Evolutionary conservation across 1,140 invertebrate genomes (phyloP), one percentile per base, ranked within the genome.

Genomic region (Zelostemma sp.): DNA sequence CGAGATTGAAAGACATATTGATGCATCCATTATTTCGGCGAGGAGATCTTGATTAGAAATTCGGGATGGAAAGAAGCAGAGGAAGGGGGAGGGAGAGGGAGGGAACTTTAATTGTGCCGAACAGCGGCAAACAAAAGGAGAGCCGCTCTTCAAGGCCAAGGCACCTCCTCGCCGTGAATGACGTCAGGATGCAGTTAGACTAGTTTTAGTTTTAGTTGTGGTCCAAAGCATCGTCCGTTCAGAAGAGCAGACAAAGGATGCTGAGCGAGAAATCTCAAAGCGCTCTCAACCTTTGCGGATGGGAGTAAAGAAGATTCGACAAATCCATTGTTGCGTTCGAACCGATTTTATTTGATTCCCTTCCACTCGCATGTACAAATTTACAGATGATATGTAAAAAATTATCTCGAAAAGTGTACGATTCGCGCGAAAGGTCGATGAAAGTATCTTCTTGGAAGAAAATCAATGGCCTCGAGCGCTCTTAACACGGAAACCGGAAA

Each of bases 121-220:
- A 78, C 67, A 71, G 75, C 64, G 45, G 59, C 74, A 71, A 80
- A 80, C 75, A 78, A 78, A 78, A 75, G 77, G 72, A 74, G 76
- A 78, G 72, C 73, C 70, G 49, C 73, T 74, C 60, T 63, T 80
- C 82, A 84, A 84, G 82, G 82, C 80, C 82, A 80, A 82, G 78
- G 81, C 80, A 80, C 79, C 79, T 76, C 74, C 72, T 72, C 69
- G 74, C 69, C 76, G 73, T 74, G 77, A 73, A 82, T 84, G 81
- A 84, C 81, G 82, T 84, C 82, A 83, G 73, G 77, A 83, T 83
- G 81, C 81, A 83, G 81, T 82, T 84, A 82, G 80, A 84, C 82
- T 84, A 83, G 80, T 84, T 84, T 82, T 81, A 81, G 78, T 81
- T 82, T 81, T 79, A 80, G 76, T 76, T 77, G 74, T 58, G 74